phyloP scores from a whole-genome alignment of 2,888 invertebrate species.

The Conus canariensis region DNA sequence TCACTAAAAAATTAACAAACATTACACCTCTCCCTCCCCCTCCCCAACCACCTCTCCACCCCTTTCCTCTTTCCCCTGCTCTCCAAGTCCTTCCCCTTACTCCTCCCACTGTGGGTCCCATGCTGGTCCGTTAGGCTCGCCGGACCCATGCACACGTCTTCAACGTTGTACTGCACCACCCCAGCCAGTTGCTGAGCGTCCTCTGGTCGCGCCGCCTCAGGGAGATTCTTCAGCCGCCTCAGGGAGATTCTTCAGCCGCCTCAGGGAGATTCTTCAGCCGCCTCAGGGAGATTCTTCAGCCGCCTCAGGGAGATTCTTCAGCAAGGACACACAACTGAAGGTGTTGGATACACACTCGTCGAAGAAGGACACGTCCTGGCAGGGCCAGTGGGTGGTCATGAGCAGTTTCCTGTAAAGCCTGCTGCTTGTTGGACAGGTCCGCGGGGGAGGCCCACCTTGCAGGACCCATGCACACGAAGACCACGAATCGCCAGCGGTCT shows the following conservation, averaged over 20 bases:
- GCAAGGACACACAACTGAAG: background rate
- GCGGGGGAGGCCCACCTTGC: slow-evolving; percentile 65
- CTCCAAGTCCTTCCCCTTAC: too few relatives aligned
- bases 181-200: slow-evolving; percentile 53
- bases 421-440: slow-evolving; percentile 60
- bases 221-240: background rate
- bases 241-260: background rate
- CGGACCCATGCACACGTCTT: too few relatives aligned
- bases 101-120: slow-evolving; percentile 31
- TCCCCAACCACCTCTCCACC: too few relatives aligned
- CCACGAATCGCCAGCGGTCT: slow-evolving; percentile 69
- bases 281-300: slow-evolving; percentile 45
- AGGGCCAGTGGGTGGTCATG: slow-evolving; percentile 70
- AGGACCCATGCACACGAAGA: slow-evolving; percentile 72
- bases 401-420: slow-evolving; percentile 60
- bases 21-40: too few relatives aligned
- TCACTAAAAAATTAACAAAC: too few relatives aligned
- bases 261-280: background rate
- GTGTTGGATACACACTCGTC: slow-evolving; percentile 1
- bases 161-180: slow-evolving; percentile 42
- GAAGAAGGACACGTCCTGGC: slow-evolving; percentile 59
- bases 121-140: slow-evolving; percentile 33
- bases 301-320: slow-evolving; percentile 39
- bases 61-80: too few relatives aligned
- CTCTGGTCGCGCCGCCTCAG: slow-evolving; percentile 50